Evolutionary conservation across 2,888 invertebrate species (phyloP).

Genomic region (Imbricaverruca yamaguchii): DNA sequence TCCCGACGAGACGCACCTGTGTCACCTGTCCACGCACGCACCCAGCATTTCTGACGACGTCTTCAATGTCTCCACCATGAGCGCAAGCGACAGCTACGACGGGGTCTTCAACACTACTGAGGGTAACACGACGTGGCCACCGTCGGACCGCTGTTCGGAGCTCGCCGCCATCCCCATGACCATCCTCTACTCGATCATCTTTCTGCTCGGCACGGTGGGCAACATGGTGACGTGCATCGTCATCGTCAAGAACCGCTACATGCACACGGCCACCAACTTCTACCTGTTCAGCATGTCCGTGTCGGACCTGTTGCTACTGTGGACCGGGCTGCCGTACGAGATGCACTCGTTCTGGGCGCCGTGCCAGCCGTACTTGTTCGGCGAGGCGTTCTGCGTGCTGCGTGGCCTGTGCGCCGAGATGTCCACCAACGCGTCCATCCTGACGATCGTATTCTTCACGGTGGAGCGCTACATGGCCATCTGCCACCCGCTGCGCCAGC

Average conservation of each 20-base stretch:
- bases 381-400: conserved; percentile 66
- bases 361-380: conserved; percentile 45
- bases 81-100: neutral
- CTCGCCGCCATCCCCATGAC: conserved; percentile 49
- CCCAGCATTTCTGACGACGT: too few species aligned
- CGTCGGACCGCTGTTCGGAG: conserved; percentile 40
- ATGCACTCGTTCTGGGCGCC: conserved; percentile 45
- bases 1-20: too few species aligned
- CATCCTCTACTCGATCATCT: conserved; percentile 58
- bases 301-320: conserved; percentile 67
- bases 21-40: too few species aligned
- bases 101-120: neutral
- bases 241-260: conserved; percentile 63
- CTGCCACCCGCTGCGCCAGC: conserved; percentile 73
- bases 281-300: conserved; percentile 72
- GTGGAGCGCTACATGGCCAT: conserved; percentile 79
- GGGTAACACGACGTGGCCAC: neutral
- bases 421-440: conserved; percentile 64
- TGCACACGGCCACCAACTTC: conserved; percentile 79
- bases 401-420: conserved; percentile 75
- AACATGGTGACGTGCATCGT: conserved; percentile 72
- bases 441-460: conserved; percentile 74
- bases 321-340: conserved; percentile 74
- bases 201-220: conserved; percentile 65
- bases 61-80: too few species aligned